Evolutionary conservation across 1,140 invertebrate species (phyloP).

Genomic region (Potamilus streckersoni): DNA sequence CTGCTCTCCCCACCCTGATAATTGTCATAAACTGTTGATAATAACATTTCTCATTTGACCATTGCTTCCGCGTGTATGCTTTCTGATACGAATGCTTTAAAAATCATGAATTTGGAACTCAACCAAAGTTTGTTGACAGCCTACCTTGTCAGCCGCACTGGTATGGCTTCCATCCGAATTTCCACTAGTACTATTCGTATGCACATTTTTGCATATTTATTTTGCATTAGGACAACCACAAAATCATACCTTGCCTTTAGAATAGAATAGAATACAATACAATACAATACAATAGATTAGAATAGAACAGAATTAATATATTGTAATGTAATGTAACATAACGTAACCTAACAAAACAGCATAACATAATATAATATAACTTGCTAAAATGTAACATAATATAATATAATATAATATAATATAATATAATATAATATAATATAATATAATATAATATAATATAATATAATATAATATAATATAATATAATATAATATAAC

Average conservation of each 20-base stretch:
- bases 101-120: background rate
- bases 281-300: constrained; percentile 32
- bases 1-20: background rate
- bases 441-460: constrained; percentile 22
- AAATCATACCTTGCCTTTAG: constrained; percentile 5
- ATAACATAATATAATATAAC: no score
- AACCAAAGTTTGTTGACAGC: background rate
- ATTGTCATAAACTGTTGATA: background rate
- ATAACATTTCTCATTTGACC: no score
- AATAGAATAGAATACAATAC: constrained; percentile 34
- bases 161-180: no score
- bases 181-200: background rate
- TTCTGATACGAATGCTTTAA: background rate
- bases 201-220: constrained; percentile 6
- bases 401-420: no score
- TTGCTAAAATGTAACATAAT: no score
- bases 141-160: no score
- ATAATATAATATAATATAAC: constrained; percentile 26
- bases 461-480: background rate
- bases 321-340: no score
- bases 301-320: no score
- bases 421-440: background rate
- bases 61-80: background rate
- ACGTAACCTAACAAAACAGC: no score
- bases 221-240: background rate